Conservation (phyloP, 2,888 invertebrate genomes). For the Melanotus villosus region DNA sequence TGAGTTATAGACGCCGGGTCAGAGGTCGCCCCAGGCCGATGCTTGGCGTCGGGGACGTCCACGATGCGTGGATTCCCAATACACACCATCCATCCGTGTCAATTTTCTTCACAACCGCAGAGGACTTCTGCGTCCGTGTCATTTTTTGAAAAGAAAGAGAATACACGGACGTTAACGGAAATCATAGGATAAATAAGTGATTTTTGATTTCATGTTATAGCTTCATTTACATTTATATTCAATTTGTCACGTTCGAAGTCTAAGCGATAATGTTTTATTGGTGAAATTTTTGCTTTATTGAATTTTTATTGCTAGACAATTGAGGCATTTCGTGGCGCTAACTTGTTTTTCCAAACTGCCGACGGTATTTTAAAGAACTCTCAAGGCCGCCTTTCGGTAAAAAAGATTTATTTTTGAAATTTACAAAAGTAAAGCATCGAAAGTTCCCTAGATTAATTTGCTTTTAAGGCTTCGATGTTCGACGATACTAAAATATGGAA, state of each 20-base stretch:
- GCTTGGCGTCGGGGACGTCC: slow-evolving; percentile 26
- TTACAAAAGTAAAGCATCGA: too few relatives aligned
- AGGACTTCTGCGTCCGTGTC: background rate
- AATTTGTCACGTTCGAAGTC: slow-evolving; percentile 32
- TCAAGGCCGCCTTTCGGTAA: too few relatives aligned
- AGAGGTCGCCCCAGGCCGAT: slow-evolving; percentile 32
- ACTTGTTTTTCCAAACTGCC: background rate
- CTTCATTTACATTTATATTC: slow-evolving; percentile 40
- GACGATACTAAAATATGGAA: too few relatives aligned
- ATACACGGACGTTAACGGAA: background rate
- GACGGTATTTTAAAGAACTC: too few relatives aligned
- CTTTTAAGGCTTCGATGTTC: too few relatives aligned
- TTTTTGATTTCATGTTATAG: slow-evolving; percentile 34
- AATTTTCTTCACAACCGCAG: slow-evolving; percentile 21
- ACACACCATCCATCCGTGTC: slow-evolving; percentile 24
- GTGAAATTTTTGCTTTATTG: slow-evolving; percentile 24
- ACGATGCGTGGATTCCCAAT: slow-evolving; percentile 29
- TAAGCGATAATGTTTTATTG: slow-evolving; percentile 33
- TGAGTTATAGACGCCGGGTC: slow-evolving; percentile 31
- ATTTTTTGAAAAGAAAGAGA: slow-evolving; percentile 12
- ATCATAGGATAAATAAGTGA: slow-evolving; percentile 30
- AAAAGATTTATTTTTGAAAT: too few relatives aligned
- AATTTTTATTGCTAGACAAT: slow-evolving; percentile 30
- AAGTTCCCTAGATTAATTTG: too few relatives aligned
- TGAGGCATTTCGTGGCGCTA: background rate